These are phyloP conservation scores for Prunella himalayana DNA, from an alignment of 2,113 vertebrate species.

Conservation along the genomic window DNA sequence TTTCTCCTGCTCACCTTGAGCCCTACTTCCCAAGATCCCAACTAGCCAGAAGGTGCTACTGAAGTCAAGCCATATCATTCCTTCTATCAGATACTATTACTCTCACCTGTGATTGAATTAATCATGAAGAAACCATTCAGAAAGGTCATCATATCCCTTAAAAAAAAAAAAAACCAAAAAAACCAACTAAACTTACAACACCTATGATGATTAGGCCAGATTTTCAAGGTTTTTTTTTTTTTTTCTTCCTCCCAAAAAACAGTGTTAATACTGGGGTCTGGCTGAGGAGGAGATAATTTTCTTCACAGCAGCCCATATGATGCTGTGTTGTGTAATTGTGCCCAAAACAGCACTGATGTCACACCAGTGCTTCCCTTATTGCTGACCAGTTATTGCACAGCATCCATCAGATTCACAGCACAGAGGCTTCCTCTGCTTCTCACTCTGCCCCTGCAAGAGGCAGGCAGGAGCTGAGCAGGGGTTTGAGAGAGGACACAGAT, in stretches of 20 bases:
- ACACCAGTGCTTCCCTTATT: rapidly evolving
- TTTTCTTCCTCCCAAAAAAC: rapidly evolving
- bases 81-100: not conserved
- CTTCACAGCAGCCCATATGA: not conserved
- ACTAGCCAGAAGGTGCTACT: not conserved
- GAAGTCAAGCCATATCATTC: not conserved
- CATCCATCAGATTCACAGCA: not conserved
- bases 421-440: not conserved
- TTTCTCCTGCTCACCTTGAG: not conserved
- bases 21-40: not conserved
- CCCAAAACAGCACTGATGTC: rapidly evolving
- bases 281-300: not conserved
- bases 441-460: not conserved
- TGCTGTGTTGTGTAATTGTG: too few relatives aligned
- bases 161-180: not conserved
- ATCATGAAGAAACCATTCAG: not conserved
- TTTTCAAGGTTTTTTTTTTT: not conserved
- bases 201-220: not conserved
- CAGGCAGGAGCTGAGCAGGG: not conserved
- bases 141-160: not conserved
- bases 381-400: not conserved
- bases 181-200: not conserved
- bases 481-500: not conserved
- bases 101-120: not conserved
- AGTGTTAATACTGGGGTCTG: not conserved